phyloP scores from a whole-genome alignment of 1,140 invertebrate genomes.

The Caenorhabditis latens region DNA sequence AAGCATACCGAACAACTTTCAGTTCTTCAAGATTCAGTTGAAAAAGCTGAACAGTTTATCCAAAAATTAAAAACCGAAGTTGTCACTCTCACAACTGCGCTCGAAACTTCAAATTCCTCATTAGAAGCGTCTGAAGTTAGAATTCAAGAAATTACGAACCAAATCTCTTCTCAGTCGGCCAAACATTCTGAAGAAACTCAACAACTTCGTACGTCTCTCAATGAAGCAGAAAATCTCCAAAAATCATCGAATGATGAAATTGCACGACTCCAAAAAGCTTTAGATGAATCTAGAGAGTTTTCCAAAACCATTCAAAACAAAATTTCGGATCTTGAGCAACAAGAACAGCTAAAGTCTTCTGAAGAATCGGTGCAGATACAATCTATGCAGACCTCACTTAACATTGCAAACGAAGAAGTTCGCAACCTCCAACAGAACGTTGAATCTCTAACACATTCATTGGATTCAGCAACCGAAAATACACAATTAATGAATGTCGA shows the following conservation, averaged over 20 bases:
- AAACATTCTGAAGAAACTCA: neutral
- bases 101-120: neutral
- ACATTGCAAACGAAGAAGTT: neutral
- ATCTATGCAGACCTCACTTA: neutral
- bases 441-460: neutral
- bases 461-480: neutral
- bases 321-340: neutral
- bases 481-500: neutral
- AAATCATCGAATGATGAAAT: neutral
- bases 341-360: neutral
- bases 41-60: neutral
- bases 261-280: neutral
- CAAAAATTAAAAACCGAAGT: neutral
- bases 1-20: neutral
- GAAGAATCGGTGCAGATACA: neutral
- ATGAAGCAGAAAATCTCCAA: neutral
- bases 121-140: neutral
- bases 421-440: neutral
- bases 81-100: neutral
- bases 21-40: neutral
- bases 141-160: neutral
- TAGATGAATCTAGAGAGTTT: neutral
- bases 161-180: neutral
- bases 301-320: neutral
- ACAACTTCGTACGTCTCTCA: neutral